These are phyloP conservation scores for Bufo bufo DNA, from an alignment of 2,113 vertebrate genomes.

Conservation along the genomic window DNA sequence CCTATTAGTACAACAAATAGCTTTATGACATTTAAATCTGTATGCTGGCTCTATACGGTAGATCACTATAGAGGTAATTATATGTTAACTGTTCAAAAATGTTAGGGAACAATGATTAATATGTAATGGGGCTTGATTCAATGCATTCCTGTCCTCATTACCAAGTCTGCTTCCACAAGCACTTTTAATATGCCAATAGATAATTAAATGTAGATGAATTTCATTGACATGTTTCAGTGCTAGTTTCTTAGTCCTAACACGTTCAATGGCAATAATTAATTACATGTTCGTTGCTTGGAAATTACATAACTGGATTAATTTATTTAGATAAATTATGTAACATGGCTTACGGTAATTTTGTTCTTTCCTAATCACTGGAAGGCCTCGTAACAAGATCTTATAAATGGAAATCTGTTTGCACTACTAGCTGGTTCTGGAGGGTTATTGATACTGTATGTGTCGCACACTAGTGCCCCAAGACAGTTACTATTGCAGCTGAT, in stretches of 20 bases:
- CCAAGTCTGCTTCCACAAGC: constrained; percentile 16
- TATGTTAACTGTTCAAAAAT: background rate
- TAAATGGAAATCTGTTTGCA: background rate
- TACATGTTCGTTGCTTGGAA: constrained; percentile 15
- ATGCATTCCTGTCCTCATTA: background rate
- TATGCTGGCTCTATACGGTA: background rate
- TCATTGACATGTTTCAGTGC: background rate
- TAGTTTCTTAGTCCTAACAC: background rate
- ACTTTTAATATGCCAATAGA: constrained; percentile 31
- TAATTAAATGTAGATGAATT: constrained; percentile 24
- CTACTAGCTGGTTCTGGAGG: background rate
- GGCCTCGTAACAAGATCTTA: background rate
- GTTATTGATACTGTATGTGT: background rate
- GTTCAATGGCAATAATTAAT: constrained; percentile 6
- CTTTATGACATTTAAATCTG: background rate
- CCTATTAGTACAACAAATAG: background rate
- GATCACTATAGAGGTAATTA: background rate
- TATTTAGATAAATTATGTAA: constrained; percentile 23
- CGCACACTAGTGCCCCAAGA: background rate
- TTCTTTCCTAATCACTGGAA: background rate
- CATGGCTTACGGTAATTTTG: background rate
- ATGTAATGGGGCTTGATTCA: background rate
- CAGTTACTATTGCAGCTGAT: background rate
- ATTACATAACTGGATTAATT: constrained; percentile 12
- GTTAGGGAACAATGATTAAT: constrained; percentile 3